phyloP scores from a whole-genome alignment of 2,888 invertebrate genomes.

The Calliopum simillimum region DNA sequence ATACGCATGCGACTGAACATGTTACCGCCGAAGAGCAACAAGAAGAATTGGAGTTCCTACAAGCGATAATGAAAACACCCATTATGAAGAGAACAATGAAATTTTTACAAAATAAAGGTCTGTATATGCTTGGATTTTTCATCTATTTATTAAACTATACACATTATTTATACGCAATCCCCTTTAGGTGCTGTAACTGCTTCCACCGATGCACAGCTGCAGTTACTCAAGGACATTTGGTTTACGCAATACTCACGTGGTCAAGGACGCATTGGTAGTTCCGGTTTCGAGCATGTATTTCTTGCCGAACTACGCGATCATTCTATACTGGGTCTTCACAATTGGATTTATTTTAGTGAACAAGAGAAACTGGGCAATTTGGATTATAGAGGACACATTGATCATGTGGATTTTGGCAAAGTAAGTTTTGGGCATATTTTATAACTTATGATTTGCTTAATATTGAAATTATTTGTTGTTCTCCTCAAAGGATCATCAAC shows the following conservation, averaged over 20 bases:
- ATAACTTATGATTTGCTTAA: background rate
- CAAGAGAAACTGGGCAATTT: conserved; percentile 57
- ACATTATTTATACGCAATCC: no score
- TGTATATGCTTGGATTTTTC: no score
- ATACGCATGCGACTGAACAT: conserved; percentile 49
- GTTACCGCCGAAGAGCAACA: conserved; percentile 52
- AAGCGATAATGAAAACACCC: conserved; percentile 55
- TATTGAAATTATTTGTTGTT: background rate
- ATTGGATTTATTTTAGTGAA: conserved; percentile 60
- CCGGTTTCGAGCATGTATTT: conserved; percentile 61
- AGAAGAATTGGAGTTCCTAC: conserved; percentile 56
- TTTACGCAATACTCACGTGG: conserved; percentile 59
- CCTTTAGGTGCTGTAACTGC: conserved; percentile 49
- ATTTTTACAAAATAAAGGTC: conserved; percentile 51
- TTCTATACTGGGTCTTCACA: conserved; percentile 58
- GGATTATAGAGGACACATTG: conserved; percentile 59
- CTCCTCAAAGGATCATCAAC: conserved; percentile 49
- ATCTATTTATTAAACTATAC: no score
- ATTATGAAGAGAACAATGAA: conserved; percentile 58
- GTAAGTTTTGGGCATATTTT: conserved; percentile 40
- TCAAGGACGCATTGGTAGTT: conserved; percentile 56
- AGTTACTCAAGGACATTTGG: conserved; percentile 56
- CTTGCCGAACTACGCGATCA: conserved; percentile 56
- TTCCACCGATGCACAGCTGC: conserved; percentile 53
- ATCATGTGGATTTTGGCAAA: conserved; percentile 52